Conservation (phyloP, 2,888 invertebrate species). For the Stenchaetothrips biformis region DNA sequence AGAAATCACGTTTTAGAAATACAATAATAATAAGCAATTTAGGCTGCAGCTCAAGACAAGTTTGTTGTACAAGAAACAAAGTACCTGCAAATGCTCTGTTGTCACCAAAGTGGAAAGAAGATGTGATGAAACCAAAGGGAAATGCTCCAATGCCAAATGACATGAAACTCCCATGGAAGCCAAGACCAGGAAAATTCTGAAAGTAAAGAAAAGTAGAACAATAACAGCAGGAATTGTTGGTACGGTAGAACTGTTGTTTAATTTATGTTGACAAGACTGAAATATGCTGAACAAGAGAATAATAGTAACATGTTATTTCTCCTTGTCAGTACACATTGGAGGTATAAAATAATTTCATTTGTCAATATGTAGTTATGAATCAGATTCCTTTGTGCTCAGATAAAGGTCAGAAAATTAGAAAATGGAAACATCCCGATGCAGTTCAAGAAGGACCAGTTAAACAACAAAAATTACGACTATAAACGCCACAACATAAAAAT, state of each 20-base stretch:
- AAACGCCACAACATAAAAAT: no score
- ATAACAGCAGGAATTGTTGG: background rate
- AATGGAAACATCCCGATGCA: no score
- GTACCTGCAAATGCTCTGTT: slow-evolving; percentile 67
- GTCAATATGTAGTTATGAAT: no score
- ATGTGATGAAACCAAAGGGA: slow-evolving; percentile 95
- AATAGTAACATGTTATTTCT: background rate
- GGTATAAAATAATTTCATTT: no score
- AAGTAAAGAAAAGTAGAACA: slow-evolving; percentile 29
- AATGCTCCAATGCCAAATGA: slow-evolving; percentile 98
- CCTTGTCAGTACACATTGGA: no score
- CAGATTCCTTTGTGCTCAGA: no score
- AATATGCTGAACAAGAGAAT: slow-evolving; percentile 3
- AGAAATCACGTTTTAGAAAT: slow-evolving; percentile 27
- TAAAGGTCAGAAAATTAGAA: no score
- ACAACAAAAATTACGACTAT: no score
- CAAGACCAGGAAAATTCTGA: slow-evolving; percentile 62
- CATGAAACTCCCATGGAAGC: slow-evolving; percentile 90
- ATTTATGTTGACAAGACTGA: background rate
- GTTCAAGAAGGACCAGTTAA: no score
- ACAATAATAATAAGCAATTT: slow-evolving; percentile 35
- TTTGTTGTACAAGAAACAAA: slow-evolving; percentile 6
- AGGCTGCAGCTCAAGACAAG: slow-evolving; percentile 22
- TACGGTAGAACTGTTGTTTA: background rate
- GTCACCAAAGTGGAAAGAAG: slow-evolving; percentile 88